Evolutionary conservation across 2,888 invertebrate species (phyloP).

Genomic region (Apoda limacodes): DNA sequence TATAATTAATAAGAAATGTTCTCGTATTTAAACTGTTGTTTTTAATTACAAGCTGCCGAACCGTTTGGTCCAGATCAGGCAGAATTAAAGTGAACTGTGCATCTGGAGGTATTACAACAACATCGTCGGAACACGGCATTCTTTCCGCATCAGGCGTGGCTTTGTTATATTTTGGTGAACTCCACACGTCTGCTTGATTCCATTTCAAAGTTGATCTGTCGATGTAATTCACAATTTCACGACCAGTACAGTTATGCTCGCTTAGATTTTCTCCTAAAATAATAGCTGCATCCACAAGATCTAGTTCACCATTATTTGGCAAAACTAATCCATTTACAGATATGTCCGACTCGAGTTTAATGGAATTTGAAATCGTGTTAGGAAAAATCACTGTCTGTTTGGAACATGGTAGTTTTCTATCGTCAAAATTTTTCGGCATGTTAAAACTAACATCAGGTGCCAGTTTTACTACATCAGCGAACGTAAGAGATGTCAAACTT

Average conservation of each 20-base stretch:
- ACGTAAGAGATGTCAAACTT: conserved; percentile 24
- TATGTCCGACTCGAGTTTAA: conserved; percentile 32
- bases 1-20: conserved; percentile 16
- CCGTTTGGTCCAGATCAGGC: conserved; percentile 32
- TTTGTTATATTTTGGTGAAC: conserved; percentile 41
- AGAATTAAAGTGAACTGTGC: conserved; percentile 33
- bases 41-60: conserved; percentile 29
- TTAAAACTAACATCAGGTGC: conserved; percentile 46
- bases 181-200: conserved; percentile 56
- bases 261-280: conserved; percentile 30
- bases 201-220: conserved; percentile 39
- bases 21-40: conserved; percentile 20
- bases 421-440: conserved; percentile 40
- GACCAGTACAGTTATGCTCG: conserved; percentile 31
- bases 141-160: conserved; percentile 63
- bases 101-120: conserved; percentile 41
- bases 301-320: conserved; percentile 48
- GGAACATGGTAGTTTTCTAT: conserved; percentile 46
- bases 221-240: conserved; percentile 36
- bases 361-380: conserved; percentile 30
- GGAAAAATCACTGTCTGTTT: conserved; percentile 51
- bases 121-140: conserved; percentile 56
- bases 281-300: conserved; percentile 37
- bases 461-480: conserved; percentile 42
- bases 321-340: conserved; percentile 38